These are phyloP conservation scores for Megalops atlanticus DNA, from an alignment of 2,113 vertebrate genomes.

Conservation along the genomic window DNA sequence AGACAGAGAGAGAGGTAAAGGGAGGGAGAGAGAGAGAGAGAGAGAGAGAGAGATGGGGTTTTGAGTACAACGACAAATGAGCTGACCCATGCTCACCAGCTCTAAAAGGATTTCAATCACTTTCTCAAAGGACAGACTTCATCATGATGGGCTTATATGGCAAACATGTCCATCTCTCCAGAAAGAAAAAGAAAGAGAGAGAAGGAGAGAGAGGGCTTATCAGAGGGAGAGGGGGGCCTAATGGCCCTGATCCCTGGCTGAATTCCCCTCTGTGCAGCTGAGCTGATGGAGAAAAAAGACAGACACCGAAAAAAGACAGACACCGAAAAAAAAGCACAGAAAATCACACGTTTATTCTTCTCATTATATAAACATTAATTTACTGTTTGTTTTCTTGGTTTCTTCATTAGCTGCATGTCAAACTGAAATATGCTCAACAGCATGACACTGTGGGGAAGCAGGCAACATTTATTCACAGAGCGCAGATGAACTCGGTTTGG, in stretches of 20 bases:
- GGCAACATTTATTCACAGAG: constrained; percentile 24
- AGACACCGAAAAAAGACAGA: too few species aligned
- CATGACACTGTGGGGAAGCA: constrained; percentile 29
- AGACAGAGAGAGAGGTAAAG: constrained; percentile 25
- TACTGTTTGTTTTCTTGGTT: constrained; percentile 34
- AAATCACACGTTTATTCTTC: constrained; percentile 16
- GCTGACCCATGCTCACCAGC: neutral
- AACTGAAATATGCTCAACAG: constrained; percentile 36
- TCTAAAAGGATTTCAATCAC: constrained; percentile 9
- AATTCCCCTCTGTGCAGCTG: constrained; percentile 6
- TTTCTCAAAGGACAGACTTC: neutral
- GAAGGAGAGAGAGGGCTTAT: neutral
- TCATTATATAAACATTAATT: constrained; percentile 44
- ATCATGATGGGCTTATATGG: constrained; percentile 14
- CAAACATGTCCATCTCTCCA: constrained; percentile 4
- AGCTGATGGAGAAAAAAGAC: neutral
- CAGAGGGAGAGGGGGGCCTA: constrained; percentile 7
- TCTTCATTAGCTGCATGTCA: constrained; percentile 48
- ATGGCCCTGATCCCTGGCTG: constrained; percentile 11
- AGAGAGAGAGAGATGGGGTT: neutral
- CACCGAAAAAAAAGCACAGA: too few species aligned
- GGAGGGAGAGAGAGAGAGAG: constrained; percentile 14
- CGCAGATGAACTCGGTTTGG: constrained; percentile 30
- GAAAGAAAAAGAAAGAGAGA: neutral
- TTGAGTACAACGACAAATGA: neutral